Base-by-base conservation (phyloP, 2,113 vertebrate genomes). In the Mixornis gularis region DNA sequence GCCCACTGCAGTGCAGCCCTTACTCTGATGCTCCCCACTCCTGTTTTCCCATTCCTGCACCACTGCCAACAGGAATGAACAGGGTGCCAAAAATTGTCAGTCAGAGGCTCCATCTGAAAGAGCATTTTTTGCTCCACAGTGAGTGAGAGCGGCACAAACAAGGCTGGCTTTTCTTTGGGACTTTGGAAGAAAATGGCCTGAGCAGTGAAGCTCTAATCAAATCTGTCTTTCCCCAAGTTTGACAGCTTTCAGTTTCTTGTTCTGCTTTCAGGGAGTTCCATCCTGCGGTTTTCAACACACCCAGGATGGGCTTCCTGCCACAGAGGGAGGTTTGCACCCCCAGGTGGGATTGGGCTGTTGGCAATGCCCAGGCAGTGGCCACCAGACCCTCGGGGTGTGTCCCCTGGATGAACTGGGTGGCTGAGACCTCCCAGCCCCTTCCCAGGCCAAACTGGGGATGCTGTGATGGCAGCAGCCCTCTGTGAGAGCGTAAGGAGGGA, bases 401-500 rank as follows among this genome's bases (percentile, higher is more conserved):
- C 18, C 16, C 36, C 58, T 32, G 10, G 1, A 21, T 25, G 52
- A 77, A 53, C 27, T 17, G 26, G 12, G 56, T 6, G 38, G 22
- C 55, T 34, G 64, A 58, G 51, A 14, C 25, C 32, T 53, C 36
- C 40, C 53, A 34, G 34, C 7, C 25, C 27, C 68, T 48, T 26
- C 21, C 20, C 48, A 22, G 26, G 30, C 32, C 71, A 52, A 5
- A 52, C 21, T 52, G 53, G 30, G 62, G 14, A 38, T 44, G 13
- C 2, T 21, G 49, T 8, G 63, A 19, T 19, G 26, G 40, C 46
- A 87, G 11, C 29, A 76, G 24, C 30, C 13, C 65, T 43, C 4
- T 3, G 1, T 17, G 20, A 48, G 59, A 56, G 11, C 24, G 1
- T 0, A 2, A 40, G 16, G 25, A 72, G n/a, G 43, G 44, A 48